Base-by-base conservation (phyloP, 2,113 vertebrate species). In the Apeltes quadracus region DNA sequence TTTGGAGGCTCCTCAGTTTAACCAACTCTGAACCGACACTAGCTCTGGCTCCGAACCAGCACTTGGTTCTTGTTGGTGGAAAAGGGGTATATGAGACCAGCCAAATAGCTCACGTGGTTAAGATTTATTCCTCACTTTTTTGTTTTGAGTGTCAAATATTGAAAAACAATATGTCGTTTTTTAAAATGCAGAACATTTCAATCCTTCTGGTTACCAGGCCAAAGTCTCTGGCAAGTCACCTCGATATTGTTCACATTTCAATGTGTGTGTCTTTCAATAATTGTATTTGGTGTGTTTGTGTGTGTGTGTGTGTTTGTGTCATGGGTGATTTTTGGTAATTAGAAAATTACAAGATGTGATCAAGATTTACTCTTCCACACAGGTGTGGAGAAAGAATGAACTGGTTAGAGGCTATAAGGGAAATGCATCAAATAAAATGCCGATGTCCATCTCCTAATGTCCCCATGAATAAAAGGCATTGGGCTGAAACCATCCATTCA, bases 271-370 rank as follows among this genome's bases (percentile, higher is more conserved):
- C 1, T 27, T 3, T 67, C 10, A 12, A 18, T 57, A n/a, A n/a
- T n/a, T 32, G 29, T 32, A 32, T 5, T 5, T 32, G 51, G 14
- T 22, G 22, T n/a, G 43, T 61, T 8, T 51, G 41, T 50, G 41
- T 14, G 11, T 48, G 36, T 10, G 55, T 58, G 4, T 34, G 34
- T 10, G 46, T 57, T n/a, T 18, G 13, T 43, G 62, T 69, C 72
- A 72, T 75, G 69, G 9, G 36, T 83, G 73, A 85, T 88, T 83
- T n/a, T 81, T 72, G 75, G 48, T 89, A 84, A 88, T 92, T 81
- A 78, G 61, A 58, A 78, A 79, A 90, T 87, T 86, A 77, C 62
- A 79, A 72, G 69, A 83, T 83, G 72, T 69, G 58, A 82, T 86
- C 67, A 69, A 69, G 74, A 80, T 58, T n/a, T 44, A 38, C 53